Evolutionary conservation across 2,888 invertebrate species (phyloP).

Genomic region (Hyppa rectilinea): DNA sequence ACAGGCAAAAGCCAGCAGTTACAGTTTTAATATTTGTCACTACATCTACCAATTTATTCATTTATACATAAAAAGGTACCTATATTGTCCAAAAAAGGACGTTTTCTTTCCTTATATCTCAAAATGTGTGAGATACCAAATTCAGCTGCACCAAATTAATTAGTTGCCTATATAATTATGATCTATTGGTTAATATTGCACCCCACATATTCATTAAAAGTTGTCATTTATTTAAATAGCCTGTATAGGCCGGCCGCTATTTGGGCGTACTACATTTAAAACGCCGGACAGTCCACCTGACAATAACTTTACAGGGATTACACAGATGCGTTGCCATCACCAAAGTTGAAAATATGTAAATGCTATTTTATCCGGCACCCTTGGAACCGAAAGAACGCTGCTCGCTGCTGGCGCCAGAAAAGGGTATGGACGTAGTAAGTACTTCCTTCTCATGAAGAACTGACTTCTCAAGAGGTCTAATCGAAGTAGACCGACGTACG

Average conservation of each 20-base stretch:
- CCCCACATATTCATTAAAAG: constrained; percentile 22
- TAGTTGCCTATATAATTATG: neutral
- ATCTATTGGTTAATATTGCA: constrained; percentile 25
- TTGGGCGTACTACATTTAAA: neutral
- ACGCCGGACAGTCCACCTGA: neutral
- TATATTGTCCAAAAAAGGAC: constrained; percentile 4
- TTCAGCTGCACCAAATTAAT: neutral
- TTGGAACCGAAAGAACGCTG: neutral
- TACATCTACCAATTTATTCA: constrained; percentile 12
- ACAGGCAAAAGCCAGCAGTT: constrained; percentile 31
- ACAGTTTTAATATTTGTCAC: constrained; percentile 25
- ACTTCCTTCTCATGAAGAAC: neutral
- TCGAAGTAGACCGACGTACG: neutral
- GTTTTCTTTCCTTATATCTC: constrained; percentile 10
- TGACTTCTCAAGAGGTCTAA: neutral
- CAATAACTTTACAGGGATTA: constrained; percentile 1
- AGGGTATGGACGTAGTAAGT: neutral
- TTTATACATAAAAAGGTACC: neutral
- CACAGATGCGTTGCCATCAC: neutral
- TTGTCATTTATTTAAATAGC: neutral
- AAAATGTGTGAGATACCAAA: neutral
- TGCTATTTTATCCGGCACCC: neutral
- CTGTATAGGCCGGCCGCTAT: neutral
- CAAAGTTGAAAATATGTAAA: neutral
- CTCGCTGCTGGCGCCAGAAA: neutral